Evolutionary conservation across 30 jellyfish, hydroid and myxozoan species (phyloP).

Genomic region (Cassiopea xamachana): DNA sequence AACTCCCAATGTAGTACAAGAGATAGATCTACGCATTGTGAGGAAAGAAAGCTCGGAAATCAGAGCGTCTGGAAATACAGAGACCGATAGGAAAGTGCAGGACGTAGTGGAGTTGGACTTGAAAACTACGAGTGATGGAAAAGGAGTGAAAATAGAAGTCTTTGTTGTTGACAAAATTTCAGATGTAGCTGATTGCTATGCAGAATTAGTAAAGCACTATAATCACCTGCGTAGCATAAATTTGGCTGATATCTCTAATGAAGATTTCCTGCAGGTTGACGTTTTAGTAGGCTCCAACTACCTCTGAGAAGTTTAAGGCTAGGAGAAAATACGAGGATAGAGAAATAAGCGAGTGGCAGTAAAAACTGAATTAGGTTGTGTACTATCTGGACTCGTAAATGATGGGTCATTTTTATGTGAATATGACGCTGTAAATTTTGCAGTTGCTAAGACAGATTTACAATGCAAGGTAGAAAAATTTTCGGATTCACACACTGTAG

Average conservation of each 20-base stretch:
- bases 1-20: neutral
- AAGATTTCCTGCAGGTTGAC: slow-evolving; percentile 30
- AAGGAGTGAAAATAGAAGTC: slow-evolving; percentile 21
- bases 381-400: slow-evolving; percentile 44
- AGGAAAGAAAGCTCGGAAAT: slow-evolving; percentile 15
- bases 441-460: neutral
- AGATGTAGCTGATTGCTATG: slow-evolving; percentile 16
- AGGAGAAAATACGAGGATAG: slow-evolving; percentile 42
- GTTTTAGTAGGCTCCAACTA: slow-evolving; percentile 41
- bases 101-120: neutral
- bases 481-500: slow-evolving; percentile 45
- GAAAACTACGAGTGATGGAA: slow-evolving; percentile 10
- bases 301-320: slow-evolving; percentile 35
- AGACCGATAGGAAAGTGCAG: neutral
- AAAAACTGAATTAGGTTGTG: slow-evolving; percentile 54
- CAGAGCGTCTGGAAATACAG: slow-evolving; percentile 2
- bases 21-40: neutral
- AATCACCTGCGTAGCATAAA: slow-evolving; percentile 12
- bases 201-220: slow-evolving; percentile 24
- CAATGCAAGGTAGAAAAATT: neutral
- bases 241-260: slow-evolving; percentile 41
- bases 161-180: slow-evolving; percentile 31
- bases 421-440: neutral
- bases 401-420: slow-evolving; percentile 9
- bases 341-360: slow-evolving; percentile 54